Base-by-base conservation (phyloP, 1,140 invertebrate genomes). In the Steinernema feltiae region DNA sequence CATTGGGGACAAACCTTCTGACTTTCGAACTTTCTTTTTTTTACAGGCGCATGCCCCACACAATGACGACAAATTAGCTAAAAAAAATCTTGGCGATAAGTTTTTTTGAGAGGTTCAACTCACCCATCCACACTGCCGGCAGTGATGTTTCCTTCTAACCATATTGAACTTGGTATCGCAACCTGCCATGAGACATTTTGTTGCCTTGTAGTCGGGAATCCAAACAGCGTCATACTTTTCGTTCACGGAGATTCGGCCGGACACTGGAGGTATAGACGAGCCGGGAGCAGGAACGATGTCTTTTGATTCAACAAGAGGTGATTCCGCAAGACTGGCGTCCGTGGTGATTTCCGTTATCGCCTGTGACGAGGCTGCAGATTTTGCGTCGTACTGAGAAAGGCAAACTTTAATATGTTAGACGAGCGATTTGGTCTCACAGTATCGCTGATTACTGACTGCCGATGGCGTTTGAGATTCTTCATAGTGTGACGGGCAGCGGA, bases 121-220 rank as follows among this genome's bases (percentile, higher is more conserved):
- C n/a, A 82, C 80, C 32, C 81, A 72, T 24, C 80, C 80, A 69
- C 80, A 82, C 30, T 82, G 32, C 24, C 81, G 63, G 46, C 81
- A 82, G 69, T 82, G 81, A 41, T 82, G 80, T 29, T 71, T 82
- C n/a, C 80, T 41, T 31, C 35, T 76, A 15, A 82, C 32, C 12
- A 84, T 30, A 30, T 29, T 81, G 46, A 82, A 82, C 48, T 74
- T 71, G 17, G 82, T 82, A 29, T 80, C 73, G 73, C 80, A 82
- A 24, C 80, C 80, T 29, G 32, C 35, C 78, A 82, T 82, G 31
- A 81, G 31, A 32, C 78, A 79, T 27, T 78, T 78, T 29, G 80
- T 82, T 21, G 80, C 70, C 70, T 82, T 84, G 76, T 84, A 78
- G 76, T 81, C 80, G 27, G 81, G 78, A 3, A 81, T 78, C 80